Conservation (phyloP, 2,113 vertebrate species). For the Theristicus caerulescens region DNA sequence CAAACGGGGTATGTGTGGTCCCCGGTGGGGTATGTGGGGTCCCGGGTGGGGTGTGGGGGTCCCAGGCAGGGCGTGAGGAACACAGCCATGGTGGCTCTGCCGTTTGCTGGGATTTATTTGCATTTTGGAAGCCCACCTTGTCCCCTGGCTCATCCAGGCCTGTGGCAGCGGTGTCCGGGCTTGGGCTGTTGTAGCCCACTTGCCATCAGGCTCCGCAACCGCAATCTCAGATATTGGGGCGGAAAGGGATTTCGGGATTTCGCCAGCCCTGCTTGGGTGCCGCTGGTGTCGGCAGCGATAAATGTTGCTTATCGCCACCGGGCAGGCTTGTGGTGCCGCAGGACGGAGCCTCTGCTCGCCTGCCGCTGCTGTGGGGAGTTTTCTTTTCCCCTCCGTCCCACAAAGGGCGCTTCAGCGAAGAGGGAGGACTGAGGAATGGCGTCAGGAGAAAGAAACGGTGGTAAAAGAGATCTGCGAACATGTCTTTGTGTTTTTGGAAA, state of each 20-base stretch:
- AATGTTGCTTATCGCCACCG: accelerated
- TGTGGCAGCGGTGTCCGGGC: no score
- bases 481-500: accelerated
- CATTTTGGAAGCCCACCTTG: not conserved
- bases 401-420: not conserved
- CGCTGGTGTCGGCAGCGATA: accelerated
- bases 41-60: not conserved
- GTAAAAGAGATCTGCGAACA: not conserved
- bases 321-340: not conserved
- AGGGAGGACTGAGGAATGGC: not conserved
- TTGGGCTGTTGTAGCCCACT: accelerated
- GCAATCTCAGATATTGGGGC: accelerated
- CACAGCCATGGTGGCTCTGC: accelerated
- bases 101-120: accelerated
- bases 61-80: not conserved
- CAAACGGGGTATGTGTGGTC: accelerated
- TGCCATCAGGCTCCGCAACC: accelerated
- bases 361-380: not conserved
- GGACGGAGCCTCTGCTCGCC: not conserved
- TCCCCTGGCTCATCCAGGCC: accelerated
- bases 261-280: not conserved
- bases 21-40: accelerated
- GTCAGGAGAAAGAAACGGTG: not conserved
- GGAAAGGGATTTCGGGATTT: not conserved
- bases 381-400: not conserved